These are phyloP conservation scores for Phyllotreta cruciferae DNA, from an alignment of 2,888 invertebrate genomes.

Conservation along the genomic window DNA sequence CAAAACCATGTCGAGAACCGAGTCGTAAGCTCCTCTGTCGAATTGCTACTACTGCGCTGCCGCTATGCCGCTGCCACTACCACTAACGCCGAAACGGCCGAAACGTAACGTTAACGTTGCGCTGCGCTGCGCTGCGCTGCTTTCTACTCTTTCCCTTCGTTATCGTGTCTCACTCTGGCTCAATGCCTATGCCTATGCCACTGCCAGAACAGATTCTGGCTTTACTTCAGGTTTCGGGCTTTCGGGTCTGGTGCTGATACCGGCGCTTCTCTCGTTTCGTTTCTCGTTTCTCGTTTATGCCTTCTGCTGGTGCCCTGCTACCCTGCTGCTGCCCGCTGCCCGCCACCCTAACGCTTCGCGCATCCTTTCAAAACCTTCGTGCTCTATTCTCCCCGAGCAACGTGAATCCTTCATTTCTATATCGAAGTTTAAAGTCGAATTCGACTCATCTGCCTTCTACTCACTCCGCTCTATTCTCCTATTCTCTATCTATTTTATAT, in stretches of 20 bases:
- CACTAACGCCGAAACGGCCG: slow-evolving; percentile 11
- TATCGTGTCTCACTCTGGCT: slow-evolving; percentile 16
- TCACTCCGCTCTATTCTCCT: slow-evolving; percentile 24
- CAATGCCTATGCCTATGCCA: not conserved
- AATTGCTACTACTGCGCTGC: slow-evolving; percentile 59
- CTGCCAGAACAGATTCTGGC: slow-evolving; percentile 9
- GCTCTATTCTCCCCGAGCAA: slow-evolving; percentile 1
- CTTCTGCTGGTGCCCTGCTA: slow-evolving; percentile 11
- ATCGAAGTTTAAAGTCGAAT: not conserved
- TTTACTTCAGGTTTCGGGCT: too few species aligned
- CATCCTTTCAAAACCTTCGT: slow-evolving; percentile 11
- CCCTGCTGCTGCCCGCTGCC: slow-evolving; percentile 9
- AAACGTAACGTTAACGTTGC: not conserved
- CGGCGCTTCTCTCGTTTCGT: too few species aligned
- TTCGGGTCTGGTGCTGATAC: slow-evolving; percentile 7
- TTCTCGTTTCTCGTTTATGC: slow-evolving; percentile 16
- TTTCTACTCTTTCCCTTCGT: slow-evolving; percentile 14
- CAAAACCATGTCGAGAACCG: slow-evolving; percentile 52
- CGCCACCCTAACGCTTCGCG: slow-evolving; percentile 5
- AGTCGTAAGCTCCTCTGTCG: slow-evolving; percentile 53
- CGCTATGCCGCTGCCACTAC: slow-evolving; percentile 47
- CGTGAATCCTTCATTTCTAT: slow-evolving; percentile 2
- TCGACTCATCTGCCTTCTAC: not conserved
- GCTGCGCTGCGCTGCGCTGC: slow-evolving; percentile 22
- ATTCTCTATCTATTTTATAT: too few species aligned